A percentile compares a stretch with the other conserved stretches of the same genome.
Evolutionary conservation across 1,140 invertebrate genomes (phyloP).

Genomic region (Drosophila virilis): DNA sequence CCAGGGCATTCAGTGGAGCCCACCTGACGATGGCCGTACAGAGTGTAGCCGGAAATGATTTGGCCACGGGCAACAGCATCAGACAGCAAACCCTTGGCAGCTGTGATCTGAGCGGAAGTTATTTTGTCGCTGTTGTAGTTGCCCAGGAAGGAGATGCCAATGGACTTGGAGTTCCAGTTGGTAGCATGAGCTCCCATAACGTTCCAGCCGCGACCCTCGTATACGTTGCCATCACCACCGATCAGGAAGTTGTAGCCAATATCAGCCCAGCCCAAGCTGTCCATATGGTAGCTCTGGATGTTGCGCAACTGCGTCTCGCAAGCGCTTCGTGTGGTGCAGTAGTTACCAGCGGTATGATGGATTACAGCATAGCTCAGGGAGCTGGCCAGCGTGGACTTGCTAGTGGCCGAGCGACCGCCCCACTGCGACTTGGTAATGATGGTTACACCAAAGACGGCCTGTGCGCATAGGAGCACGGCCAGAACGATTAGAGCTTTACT

Average conservation of each 20-base stretch:
- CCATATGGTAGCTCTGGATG: constrained; percentile 87
- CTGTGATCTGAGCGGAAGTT: constrained; percentile 77
- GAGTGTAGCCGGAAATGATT: constrained; percentile 87
- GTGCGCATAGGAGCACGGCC: constrained; percentile 64
- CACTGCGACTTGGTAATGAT: constrained; percentile 86
- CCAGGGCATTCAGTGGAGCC: constrained; percentile 89
- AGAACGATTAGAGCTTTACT: constrained; percentile 65
- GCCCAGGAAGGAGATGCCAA: constrained; percentile 88
- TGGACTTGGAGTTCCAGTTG: constrained; percentile 88
- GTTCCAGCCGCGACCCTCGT: constrained; percentile 90
- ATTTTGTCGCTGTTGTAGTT: constrained; percentile 84
- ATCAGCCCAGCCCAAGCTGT: constrained; percentile 88
- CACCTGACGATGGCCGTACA: constrained; percentile 90
- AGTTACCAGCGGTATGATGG: constrained; percentile 89
- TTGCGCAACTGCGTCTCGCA: constrained; percentile 85
- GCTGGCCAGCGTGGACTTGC: constrained; percentile 83
- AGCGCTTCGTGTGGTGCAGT: constrained; percentile 83
- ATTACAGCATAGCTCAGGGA: constrained; percentile 90
- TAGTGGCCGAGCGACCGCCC: constrained; percentile 86
- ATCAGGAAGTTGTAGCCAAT: constrained; percentile 88
- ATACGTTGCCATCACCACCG: constrained; percentile 86
- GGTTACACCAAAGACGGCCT: constrained; percentile 64
- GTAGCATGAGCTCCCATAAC: constrained; percentile 88
- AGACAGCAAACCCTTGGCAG: constrained; percentile 86
- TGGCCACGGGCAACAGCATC: constrained; percentile 86